phyloP scores from a whole-genome alignment of 2,797 vertebrate genomes.

The Chromis chromis region DNA sequence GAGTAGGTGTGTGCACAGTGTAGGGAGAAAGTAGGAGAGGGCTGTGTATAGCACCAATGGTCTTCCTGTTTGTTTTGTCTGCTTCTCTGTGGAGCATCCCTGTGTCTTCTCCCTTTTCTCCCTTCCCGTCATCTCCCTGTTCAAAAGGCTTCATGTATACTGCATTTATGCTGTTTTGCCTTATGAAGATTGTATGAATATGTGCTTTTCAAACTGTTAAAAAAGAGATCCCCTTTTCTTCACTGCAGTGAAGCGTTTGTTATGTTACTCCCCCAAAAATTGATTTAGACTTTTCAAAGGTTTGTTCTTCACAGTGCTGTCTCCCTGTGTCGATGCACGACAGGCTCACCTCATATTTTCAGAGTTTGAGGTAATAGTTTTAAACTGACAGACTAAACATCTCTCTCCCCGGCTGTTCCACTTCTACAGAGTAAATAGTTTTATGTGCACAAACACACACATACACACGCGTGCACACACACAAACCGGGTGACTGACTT shows the following conservation, averaged over 20 bases:
- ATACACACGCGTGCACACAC: conserved; percentile 36
- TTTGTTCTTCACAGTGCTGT: conserved; percentile 86
- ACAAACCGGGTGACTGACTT: conserved; percentile 66
- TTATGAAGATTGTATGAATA: conserved; percentile 88
- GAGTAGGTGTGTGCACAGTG: conserved; percentile 46
- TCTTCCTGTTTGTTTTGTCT: conserved; percentile 69
- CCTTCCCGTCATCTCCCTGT: conserved; percentile 71
- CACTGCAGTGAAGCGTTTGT: conserved; percentile 81
- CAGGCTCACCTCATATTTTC: conserved; percentile 86
- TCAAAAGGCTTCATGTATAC: conserved; percentile 82
- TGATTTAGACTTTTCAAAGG: conserved; percentile 90
- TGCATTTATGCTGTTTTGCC: conserved; percentile 86
- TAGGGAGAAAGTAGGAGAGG: conserved; percentile 25
- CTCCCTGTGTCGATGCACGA: conserved; percentile 83
- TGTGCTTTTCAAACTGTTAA: conserved; percentile 85
- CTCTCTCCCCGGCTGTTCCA: conserved; percentile 83
- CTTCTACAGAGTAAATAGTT: conserved; percentile 85
- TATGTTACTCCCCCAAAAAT: conserved; percentile 85
- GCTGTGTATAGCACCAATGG: conserved; percentile 50
- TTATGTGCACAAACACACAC: conserved; percentile 61
- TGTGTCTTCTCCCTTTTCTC: conserved; percentile 67
- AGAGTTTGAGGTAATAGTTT: conserved; percentile 89
- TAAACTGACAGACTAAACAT: conserved; percentile 90
- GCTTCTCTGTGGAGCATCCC: conserved; percentile 72
- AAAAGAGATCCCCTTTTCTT: conserved; percentile 81